Evolutionary conservation across 2,797 vertebrate species (phyloP).

Genomic region (Intellagama lesueurii): DNA sequence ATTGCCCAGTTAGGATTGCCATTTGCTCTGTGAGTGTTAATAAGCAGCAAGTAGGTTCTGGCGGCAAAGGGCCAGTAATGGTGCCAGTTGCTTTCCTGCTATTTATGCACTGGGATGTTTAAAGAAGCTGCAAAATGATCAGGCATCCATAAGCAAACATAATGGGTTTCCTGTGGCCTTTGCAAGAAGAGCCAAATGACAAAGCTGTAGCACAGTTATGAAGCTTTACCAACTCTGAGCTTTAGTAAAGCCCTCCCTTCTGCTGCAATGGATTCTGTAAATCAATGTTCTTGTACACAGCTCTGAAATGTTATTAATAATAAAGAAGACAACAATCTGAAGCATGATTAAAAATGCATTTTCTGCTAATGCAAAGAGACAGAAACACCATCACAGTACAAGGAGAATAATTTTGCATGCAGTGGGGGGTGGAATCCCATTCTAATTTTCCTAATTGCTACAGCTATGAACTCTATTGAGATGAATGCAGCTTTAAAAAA

Average conservation of each 20-base stretch:
- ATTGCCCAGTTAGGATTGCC: neutral
- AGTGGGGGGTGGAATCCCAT: neutral
- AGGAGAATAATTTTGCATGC: slow-evolving; percentile 36
- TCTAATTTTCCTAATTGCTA: slow-evolving; percentile 50
- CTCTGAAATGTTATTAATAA: slow-evolving; percentile 51
- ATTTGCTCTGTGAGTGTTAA: neutral
- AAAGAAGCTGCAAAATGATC: slow-evolving; percentile 28
- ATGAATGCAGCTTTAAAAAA: slow-evolving; percentile 41
- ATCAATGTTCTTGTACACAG: slow-evolving; percentile 20
- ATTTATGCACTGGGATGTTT: neutral
- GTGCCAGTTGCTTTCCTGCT: neutral
- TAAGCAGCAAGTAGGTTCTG: neutral
- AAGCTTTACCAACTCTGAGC: slow-evolving; percentile 15
- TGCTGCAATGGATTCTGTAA: slow-evolving; percentile 35
- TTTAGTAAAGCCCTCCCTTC: neutral
- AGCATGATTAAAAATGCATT: slow-evolving; percentile 61
- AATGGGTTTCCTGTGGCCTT: neutral
- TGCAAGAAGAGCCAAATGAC: neutral
- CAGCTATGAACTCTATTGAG: slow-evolving; percentile 51
- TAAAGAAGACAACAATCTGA: neutral
- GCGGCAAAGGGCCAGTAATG: neutral
- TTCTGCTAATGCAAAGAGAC: slow-evolving; percentile 57
- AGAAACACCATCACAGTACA: slow-evolving; percentile 41
- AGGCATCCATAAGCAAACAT: neutral
- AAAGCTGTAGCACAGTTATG: neutral